A percentile compares a stretch with the other conserved stretches of the same genome.
phyloP scores from a whole-genome alignment of 23 tunicate species.

The Botrylloides violaceus region DNA sequence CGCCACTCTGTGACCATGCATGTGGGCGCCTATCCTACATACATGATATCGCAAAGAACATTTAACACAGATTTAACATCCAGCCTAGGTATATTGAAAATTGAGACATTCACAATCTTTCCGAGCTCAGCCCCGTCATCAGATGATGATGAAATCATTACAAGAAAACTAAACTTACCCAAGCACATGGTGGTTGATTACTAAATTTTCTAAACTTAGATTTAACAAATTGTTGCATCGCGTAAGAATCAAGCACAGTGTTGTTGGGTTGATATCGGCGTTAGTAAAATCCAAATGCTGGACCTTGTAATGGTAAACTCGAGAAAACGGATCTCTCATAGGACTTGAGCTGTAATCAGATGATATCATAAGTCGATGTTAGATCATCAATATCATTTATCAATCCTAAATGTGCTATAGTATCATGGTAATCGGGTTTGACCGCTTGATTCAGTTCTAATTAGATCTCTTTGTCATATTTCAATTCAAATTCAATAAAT shows the following conservation, averaged over 20 bases:
- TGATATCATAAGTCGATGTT: neutral
- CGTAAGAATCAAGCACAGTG: constrained; percentile 55
- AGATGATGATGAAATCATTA: neutral
- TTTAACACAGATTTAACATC: too few relatives aligned
- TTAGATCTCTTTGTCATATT: too few relatives aligned
- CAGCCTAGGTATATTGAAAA: too few relatives aligned
- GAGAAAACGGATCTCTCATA: constrained; percentile 58
- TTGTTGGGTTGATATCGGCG: constrained; percentile 48
- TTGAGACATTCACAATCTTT: too few relatives aligned
- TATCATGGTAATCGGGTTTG: neutral
- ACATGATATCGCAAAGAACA: too few relatives aligned
- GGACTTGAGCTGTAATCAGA: constrained; percentile 36
- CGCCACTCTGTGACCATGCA: too few relatives aligned
- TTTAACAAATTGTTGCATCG: constrained; percentile 50
- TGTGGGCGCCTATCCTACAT: neutral
- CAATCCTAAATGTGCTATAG: neutral
- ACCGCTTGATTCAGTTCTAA: too few relatives aligned
- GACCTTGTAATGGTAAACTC: constrained; percentile 57
- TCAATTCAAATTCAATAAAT: too few relatives aligned
- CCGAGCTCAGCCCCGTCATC: too few relatives aligned
- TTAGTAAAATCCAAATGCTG: constrained; percentile 83
- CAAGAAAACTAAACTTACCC: constrained; percentile 31
- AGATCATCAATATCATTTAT: too few relatives aligned
- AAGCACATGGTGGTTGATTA: constrained; percentile 60
- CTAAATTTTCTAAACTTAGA: constrained; percentile 70